phyloP scores from a whole-genome alignment of 2,113 vertebrate genomes.

The Bubalus kerabau region DNA sequence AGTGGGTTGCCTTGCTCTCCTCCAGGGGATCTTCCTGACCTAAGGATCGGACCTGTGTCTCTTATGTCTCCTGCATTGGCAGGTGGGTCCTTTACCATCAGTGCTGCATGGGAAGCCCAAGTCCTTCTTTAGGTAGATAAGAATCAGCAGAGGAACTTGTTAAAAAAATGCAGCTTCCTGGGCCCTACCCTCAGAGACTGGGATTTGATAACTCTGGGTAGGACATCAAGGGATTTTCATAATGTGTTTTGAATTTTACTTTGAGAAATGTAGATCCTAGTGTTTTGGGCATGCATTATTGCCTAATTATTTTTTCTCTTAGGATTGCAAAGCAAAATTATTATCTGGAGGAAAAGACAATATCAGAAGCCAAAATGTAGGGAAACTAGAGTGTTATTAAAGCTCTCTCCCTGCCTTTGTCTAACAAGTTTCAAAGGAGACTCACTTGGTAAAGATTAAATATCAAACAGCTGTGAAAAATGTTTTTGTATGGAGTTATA shows the following conservation, averaged over 20 bases:
- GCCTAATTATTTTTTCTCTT: constrained; percentile 30
- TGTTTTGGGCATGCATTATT: constrained; percentile 6
- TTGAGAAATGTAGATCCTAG: constrained; percentile 16
- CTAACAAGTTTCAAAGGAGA: constrained; percentile 15
- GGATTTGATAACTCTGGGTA: neutral
- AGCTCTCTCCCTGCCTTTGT: neutral
- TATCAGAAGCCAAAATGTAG: neutral
- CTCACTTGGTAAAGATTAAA: neutral
- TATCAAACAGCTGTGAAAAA: constrained; percentile 16
- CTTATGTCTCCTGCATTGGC: neutral
- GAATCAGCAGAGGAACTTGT: neutral
- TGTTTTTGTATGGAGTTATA: neutral
- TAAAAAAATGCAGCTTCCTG: neutral
- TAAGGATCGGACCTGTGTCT: neutral
- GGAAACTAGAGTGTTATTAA: neutral
- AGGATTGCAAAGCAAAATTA: constrained; percentile 32
- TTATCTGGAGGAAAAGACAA: neutral
- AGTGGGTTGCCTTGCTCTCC: neutral
- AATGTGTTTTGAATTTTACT: neutral
- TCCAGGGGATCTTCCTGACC: neutral
- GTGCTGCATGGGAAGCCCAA: neutral
- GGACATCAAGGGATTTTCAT: neutral
- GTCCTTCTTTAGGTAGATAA: neutral
- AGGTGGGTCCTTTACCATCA: neutral
- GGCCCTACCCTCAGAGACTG: neutral